These are phyloP conservation scores for Spisula solida DNA, from an alignment of 2,888 invertebrate species.

Conservation along the genomic window DNA sequence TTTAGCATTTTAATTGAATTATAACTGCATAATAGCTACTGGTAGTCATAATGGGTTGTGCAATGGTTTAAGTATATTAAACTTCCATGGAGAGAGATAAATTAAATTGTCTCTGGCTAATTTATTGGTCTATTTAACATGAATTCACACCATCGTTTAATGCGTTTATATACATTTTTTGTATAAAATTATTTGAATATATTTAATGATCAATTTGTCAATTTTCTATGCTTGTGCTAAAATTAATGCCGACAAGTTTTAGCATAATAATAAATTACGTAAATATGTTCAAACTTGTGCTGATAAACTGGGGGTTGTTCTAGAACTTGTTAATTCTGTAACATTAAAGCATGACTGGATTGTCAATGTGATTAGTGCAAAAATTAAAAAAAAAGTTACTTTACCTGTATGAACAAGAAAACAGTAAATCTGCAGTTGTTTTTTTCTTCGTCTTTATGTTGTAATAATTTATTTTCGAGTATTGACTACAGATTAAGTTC, in stretches of 20 bases:
- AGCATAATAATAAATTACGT: background rate
- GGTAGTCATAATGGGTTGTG: background rate
- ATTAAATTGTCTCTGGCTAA: background rate
- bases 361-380: too few species aligned
- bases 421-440: background rate
- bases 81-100: background rate
- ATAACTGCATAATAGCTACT: background rate
- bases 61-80: slow-evolving; percentile 4
- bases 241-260: background rate
- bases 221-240: background rate
- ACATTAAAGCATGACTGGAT: too few species aligned
- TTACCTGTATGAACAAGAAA: too few species aligned
- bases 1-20: slow-evolving; percentile 6
- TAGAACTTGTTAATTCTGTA: too few species aligned
- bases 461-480: background rate
- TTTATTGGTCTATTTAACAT: background rate
- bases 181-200: background rate
- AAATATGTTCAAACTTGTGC: background rate
- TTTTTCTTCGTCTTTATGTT: background rate
- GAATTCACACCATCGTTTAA: background rate
- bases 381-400: too few species aligned
- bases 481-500: background rate
- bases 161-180: background rate
- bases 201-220: slow-evolving; percentile 2
- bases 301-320: too few species aligned